Evolutionary conservation across 2,113 vertebrate species (phyloP), one percentile per base, ranked within the genome.

Genomic region (Paralichthys olivaceus): DNA sequence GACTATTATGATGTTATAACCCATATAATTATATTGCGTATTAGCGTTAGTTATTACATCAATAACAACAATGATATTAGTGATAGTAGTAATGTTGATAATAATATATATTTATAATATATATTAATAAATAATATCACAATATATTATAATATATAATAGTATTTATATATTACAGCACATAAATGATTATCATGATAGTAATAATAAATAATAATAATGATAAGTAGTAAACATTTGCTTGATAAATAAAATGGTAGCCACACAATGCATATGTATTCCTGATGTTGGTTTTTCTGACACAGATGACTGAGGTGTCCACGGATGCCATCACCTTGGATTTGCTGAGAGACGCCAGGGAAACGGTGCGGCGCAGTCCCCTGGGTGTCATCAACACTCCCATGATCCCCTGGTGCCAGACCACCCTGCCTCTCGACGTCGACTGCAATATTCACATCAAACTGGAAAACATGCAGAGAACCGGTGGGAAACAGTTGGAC

Each of bases 401-500:
- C 49, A 89, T 91, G 80, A 93, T 95, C 55, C 53, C 81, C 19
- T 93, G 89, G 89, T 66, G 72, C 58, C 92, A 93, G 75, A 95
- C 93, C 20, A 87, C 90, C n/a, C 68, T 95, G 60, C 88, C 91
- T 14, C 82, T 86, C n/a, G 54, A 66, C 29, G 14, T 70, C 49
- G 28, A 59, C 67, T 85, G 91, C 80, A 87, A 87, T 43, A 61
- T 94, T 69, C 82, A 93, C 43, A 76, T 95, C 75, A 95, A 95
- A 82, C 79, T 95, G 84, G 93, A 95, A 83, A 95, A 95, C 93
- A 90, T 95, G 94, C 95, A 95, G 79, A 90, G 55, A 59, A 95
- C 93, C 0, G 95, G 93, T 94, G 0, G 11, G 90, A 83, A 57
- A 23, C 11, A 7, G 0, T 28, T 3, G 1, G 20, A 4, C 7